Conservation (phyloP, 1,140 invertebrate species). For the Drosophila sproati region DNA sequence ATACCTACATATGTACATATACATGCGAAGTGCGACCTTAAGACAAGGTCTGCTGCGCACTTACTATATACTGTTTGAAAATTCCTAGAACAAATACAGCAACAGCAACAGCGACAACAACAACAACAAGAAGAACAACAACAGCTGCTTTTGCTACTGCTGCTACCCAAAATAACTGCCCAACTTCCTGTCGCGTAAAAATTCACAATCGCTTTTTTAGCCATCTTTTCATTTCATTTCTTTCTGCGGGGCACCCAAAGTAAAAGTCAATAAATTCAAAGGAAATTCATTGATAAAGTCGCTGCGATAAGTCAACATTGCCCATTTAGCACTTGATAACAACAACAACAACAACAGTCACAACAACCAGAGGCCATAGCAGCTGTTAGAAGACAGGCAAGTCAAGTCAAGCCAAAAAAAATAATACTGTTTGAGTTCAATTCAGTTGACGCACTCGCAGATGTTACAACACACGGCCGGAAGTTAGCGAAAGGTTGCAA, state of each 20-base stretch:
- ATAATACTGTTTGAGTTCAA: slow-evolving; percentile 45
- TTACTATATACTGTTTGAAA: background rate
- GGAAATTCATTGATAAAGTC: slow-evolving; percentile 78
- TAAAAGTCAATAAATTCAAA: slow-evolving; percentile 80
- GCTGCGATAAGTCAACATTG: slow-evolving; percentile 56
- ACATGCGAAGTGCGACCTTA: slow-evolving; percentile 36
- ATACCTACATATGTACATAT: slow-evolving; percentile 1
- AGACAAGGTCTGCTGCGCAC: slow-evolving; percentile 44
- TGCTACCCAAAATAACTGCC: slow-evolving; percentile 22
- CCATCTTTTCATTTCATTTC: slow-evolving; percentile 60
- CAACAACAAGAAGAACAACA: slow-evolving; percentile 4
- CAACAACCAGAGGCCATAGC: slow-evolving; percentile 33
- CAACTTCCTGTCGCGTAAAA: slow-evolving; percentile 40
- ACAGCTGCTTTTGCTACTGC: slow-evolving; percentile 18
- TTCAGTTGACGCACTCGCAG: slow-evolving; percentile 57
- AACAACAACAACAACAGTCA: slow-evolving; percentile 8
- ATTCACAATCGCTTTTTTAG: slow-evolving; percentile 33
- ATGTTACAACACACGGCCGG: slow-evolving; percentile 75
- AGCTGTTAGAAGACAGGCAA: slow-evolving; percentile 67
- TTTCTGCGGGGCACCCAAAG: slow-evolving; percentile 49
- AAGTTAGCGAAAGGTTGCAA: slow-evolving; percentile 79
- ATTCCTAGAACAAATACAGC: slow-evolving; percentile 19
- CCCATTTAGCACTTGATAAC: slow-evolving; percentile 50
- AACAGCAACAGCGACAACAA: background rate
- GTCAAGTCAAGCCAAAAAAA: background rate